Base-by-base conservation (phyloP, 2,797 vertebrate genomes). In the Sebastes baramenuke region DNA sequence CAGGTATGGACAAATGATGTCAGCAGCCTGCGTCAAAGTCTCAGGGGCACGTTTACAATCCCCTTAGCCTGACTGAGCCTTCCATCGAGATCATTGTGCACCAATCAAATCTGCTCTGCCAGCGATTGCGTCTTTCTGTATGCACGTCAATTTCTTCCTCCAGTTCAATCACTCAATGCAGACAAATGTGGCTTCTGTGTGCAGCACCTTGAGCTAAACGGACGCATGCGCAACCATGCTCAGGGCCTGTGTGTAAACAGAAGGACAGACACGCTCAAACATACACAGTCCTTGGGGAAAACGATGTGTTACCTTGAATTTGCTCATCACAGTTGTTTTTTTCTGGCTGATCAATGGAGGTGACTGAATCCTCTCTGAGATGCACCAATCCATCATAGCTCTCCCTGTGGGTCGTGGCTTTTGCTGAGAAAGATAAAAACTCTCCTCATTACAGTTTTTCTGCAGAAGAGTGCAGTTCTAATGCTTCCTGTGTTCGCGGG, bases 21-120 rank as follows among this genome's bases (percentile, higher is more conserved):
- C 94, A 95, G 93, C 86, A 93, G 82, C 91, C 78, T 95, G 91
- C 95, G 94, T 96, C 95, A 96, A 86, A 90, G 90, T 92, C 93
- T 93, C 83, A 72, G 86, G 80, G 80, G 84, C 81, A 81, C 84
- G 68, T 86, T 92, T 90, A 82, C 82, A 88, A 88, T 92, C 93
- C 79, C 87, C 88, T 91, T 88, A 89, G 79, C 81, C 38, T 38
- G 88, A 81, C 85, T 82, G 83, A 91, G 83, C 86, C 89, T 80
- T 86, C 78, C 79, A 84, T 86, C 2, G 66, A 89, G 87, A 88
- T 89, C 83, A 81, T 55, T 79, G 77, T 64, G 18, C 75, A 83
- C 80, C 90, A 80, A 93, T 93, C 85, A 90, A 90, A 91, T 88
- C 83, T 67, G 77, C 65, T 46, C 67, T 54, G 82, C 80, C 49